Conservation (phyloP, 2,113 vertebrate species). For the Macquaria australasica region DNA sequence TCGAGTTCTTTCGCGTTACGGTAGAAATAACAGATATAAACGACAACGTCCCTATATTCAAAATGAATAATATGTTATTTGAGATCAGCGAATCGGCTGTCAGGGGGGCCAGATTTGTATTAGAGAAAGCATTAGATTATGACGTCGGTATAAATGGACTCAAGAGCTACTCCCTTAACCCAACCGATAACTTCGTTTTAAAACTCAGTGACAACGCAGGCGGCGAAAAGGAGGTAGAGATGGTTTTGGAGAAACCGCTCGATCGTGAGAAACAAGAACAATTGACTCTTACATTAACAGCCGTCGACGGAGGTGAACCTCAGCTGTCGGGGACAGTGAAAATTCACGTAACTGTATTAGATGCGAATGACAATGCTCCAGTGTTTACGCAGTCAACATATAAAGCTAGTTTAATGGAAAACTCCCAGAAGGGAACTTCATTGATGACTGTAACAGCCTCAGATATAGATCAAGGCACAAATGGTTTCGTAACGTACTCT, state of each 20-base stretch:
- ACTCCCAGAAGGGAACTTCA: constrained; percentile 45
- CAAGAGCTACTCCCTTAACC: constrained; percentile 45
- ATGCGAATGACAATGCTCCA: constrained; percentile 90
- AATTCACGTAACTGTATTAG: constrained; percentile 84
- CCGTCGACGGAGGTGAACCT: constrained; percentile 67
- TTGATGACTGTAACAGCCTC: constrained; percentile 71
- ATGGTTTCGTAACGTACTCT: constrained; percentile 19
- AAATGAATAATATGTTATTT: too few relatives aligned
- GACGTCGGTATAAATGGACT: constrained; percentile 84
- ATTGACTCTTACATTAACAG: constrained; percentile 65
- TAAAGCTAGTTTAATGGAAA: constrained; percentile 71
- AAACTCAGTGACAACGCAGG: constrained; percentile 32
- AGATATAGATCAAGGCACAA: constrained; percentile 78
- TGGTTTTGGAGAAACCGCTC: constrained; percentile 71
- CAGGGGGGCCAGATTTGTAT: constrained; percentile 77
- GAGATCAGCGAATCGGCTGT: constrained; percentile 79
- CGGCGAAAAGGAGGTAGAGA: constrained; percentile 55
- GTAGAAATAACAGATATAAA: constrained; percentile 85
- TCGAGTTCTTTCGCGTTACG: constrained; percentile 81
- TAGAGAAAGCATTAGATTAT: constrained; percentile 79
- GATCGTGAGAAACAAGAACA: constrained; percentile 70
- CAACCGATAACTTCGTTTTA: constrained; percentile 75
- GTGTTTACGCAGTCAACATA: constrained; percentile 83
- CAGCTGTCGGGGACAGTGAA: constrained; percentile 66
- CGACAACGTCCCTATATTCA: constrained; percentile 56